Percentiles rank a stretch among this genome's conserved stretches.
These are phyloP conservation scores for Pyralis farinalis DNA, from an alignment of 2,888 invertebrate genomes.

Conservation along the genomic window DNA sequence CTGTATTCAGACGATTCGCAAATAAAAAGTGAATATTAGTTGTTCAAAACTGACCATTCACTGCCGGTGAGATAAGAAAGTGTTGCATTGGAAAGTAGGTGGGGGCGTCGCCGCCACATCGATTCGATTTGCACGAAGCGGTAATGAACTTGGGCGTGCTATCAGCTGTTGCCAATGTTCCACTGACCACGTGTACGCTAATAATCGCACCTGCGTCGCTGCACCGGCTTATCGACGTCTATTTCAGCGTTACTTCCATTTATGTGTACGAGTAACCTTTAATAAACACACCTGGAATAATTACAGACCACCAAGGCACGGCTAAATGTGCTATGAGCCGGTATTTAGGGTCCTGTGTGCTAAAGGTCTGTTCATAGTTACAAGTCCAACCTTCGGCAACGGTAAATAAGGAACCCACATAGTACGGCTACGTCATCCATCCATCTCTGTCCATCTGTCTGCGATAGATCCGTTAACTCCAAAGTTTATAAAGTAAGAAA, in stretches of 20 bases:
- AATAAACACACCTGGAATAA: slow-evolving; percentile 26
- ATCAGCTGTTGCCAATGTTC: slow-evolving; percentile 65
- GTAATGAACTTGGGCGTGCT: slow-evolving; percentile 75
- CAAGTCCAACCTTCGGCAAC: too few relatives aligned
- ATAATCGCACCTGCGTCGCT: slow-evolving; percentile 25
- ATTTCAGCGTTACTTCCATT: slow-evolving; percentile 20
- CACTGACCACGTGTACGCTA: slow-evolving; percentile 30
- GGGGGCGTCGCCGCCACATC: slow-evolving; percentile 53
- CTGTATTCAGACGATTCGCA: slow-evolving; percentile 1
- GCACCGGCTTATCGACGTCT: slow-evolving; percentile 15
- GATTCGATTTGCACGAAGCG: slow-evolving; percentile 66
- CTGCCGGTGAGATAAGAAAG: slow-evolving; percentile 39
- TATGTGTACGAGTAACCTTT: slow-evolving; percentile 32
- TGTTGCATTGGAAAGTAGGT: slow-evolving; percentile 52
- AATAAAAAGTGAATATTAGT: slow-evolving; percentile 6
- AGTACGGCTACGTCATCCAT: too few relatives aligned
- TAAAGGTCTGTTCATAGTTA: too few relatives aligned
- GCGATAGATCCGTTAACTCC: too few relatives aligned
- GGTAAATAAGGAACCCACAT: too few relatives aligned
- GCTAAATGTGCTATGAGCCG: slow-evolving; percentile 20
- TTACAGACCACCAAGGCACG: slow-evolving; percentile 23
- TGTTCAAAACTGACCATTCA: slow-evolving; percentile 20
- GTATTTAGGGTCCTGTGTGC: too few relatives aligned
- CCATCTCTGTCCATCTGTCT: too few relatives aligned
- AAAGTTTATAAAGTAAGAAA: too few relatives aligned